A percentile compares a stretch with the other conserved stretches of the same genome.
Evolutionary conservation across 2,113 vertebrate species (phyloP).

Genomic region (Balaenoptera acutorostrata): DNA sequence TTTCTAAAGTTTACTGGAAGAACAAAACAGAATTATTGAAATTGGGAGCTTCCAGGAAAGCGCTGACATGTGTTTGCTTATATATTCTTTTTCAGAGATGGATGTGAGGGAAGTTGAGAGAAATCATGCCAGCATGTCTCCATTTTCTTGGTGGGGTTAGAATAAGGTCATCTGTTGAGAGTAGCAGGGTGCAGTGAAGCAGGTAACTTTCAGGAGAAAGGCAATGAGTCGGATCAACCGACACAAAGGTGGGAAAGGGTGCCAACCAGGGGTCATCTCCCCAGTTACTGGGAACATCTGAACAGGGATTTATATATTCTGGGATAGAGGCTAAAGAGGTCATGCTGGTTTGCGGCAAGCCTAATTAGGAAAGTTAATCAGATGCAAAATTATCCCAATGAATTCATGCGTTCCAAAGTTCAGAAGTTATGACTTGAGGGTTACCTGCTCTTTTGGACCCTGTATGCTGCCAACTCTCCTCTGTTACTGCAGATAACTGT

Average conservation of each 20-base stretch:
- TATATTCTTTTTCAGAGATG: not conserved
- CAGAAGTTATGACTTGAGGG: not conserved
- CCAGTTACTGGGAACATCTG: not conserved
- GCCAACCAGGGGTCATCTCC: not conserved
- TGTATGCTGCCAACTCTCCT: not conserved
- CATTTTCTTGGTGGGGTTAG: not conserved
- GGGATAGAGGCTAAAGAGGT: not conserved
- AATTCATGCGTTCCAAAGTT: not conserved
- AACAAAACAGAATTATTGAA: not conserved
- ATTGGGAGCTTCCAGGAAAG: not conserved
- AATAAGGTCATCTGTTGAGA: not conserved
- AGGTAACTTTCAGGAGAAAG: not conserved
- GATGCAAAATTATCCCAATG: slow-evolving; percentile 53
- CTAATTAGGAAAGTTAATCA: slow-evolving; percentile 51
- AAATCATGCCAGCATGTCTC: not conserved
- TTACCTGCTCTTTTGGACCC: not conserved
- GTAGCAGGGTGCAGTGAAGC: not conserved
- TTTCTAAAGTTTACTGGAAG: not conserved
- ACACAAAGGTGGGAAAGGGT: not conserved
- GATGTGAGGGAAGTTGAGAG: not conserved
- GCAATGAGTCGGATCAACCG: not conserved
- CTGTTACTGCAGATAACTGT: slow-evolving; percentile 14
- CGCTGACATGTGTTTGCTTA: not conserved
- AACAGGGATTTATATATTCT: not conserved
- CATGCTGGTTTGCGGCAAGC: slow-evolving; percentile 21